Conservation (phyloP, 1,140 invertebrate genomes). For the Eueides isabella region DNA sequence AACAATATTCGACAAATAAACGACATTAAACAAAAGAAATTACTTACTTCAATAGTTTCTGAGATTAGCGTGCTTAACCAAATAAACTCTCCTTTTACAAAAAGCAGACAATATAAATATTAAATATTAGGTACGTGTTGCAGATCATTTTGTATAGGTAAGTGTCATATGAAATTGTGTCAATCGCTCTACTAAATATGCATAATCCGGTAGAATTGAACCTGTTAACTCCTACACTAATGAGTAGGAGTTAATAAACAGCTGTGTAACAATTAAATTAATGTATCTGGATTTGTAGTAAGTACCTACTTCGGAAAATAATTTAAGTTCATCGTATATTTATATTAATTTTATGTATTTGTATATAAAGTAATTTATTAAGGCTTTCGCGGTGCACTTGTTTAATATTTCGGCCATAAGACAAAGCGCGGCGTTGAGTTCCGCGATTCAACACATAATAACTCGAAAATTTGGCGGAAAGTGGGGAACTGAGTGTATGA, state of each 20-base stretch:
- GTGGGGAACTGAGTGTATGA: no score
- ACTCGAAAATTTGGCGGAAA: no score
- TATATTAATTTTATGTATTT: not conserved
- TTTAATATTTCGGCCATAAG: no score
- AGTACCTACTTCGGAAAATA: not conserved
- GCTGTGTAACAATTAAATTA: not conserved
- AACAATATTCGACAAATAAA: no score
- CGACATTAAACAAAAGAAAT: no score
- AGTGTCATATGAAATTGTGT: not conserved
- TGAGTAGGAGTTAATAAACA: constrained; percentile 16
- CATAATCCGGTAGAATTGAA: constrained; percentile 15
- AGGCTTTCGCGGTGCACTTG: no score
- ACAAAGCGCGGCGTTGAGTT: no score
- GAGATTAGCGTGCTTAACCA: no score
- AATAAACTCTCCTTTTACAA: no score
- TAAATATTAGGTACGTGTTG: not conserved
- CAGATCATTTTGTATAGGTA: no score
- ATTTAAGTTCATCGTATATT: not conserved
- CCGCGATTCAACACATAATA: no score
- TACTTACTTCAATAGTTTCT: no score
- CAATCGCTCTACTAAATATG: constrained; percentile 13
- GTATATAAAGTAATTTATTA: not conserved
- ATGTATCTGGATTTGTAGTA: not conserved
- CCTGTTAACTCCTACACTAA: constrained; percentile 14
- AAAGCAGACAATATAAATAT: not conserved